Evolutionary conservation across 2,797 vertebrate species (phyloP), one percentile per base, ranked within the genome.

Genomic region (Enteromius paludinosus): DNA sequence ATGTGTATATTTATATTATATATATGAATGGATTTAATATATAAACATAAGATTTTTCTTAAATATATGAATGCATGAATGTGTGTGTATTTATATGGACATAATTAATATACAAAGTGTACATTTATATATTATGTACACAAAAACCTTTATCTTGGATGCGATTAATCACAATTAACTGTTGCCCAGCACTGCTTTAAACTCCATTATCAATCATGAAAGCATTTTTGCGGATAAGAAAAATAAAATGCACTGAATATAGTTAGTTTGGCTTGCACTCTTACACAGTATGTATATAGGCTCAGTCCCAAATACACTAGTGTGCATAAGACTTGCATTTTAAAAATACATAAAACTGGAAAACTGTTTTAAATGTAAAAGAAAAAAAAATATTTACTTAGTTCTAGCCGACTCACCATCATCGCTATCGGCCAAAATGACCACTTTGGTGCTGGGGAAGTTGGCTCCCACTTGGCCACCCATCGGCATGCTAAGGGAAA

Each of bases 401-500:
- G 12, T 49, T 38, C 20, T 52, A 25, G 28, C 14, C 3, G 64
- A 91, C 96, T 96, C 87, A 97, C 96, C 96, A 30, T 98, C 96
- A 82, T 96, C 91, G 14, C 43, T 90, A 89, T 97, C 96, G 47
- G 94, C 91, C 89, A 97, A 86, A 89, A 97, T 96, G 56, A 91
- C 89, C 83, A 96, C 91, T 85, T 89, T 95, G 80, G 95, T 76
- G 0, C 89, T 92, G 0, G 96, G 94, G 90, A 95, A 97, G 70
- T 86, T 92, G 81, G 89, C 59, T 41, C 96, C 95, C 87, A 97
- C 82, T 87, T 92, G 92, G 15, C 96, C 96, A 3, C 96, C 96
- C 93, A 94, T 92, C 11, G 96, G 91, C 93, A 96, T 93, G 85
- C 95, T 96, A 86, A 98, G 92, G 10, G 92, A 96, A 78, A 98